Evolutionary conservation across 2,888 invertebrate genomes (phyloP), one percentile per base, ranked within the genome.

Genomic region (Altica lythri): DNA sequence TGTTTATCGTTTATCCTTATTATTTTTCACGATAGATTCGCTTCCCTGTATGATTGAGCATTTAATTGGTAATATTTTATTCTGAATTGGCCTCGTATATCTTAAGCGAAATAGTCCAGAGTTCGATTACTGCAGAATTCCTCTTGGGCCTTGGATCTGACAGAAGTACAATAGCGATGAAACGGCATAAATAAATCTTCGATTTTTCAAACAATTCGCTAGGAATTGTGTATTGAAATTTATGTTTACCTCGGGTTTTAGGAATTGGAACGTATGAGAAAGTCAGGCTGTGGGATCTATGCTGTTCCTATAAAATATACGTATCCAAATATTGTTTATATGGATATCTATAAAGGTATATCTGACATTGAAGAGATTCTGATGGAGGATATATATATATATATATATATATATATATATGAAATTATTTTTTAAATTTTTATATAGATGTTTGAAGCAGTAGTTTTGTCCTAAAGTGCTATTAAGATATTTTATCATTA

Each of bases 141-240:
- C 53, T 51, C 57, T 35, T 46, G 46, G 43, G 48, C 30, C 51
- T 57, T 61, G 57, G 46, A 50, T 49, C 40, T 61, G 61, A 61
- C 61, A 61, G 58, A 55, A 46, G 58, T 59, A 60, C 60, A 59
- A 61, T 61, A 55, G 59, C 55, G 50, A 55, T 54, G 50, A 55
- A 63, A 60, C 44, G 57, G 53, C 59, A 57, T 57, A 61, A 61
- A 63, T 63, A 61, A 58, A 61, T 61, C 60, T 54, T 59, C 54
- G 61, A 61, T 58, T 61, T 63, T 61, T 61, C 58, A 52, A 59
- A 51, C 59, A 49, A 51, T 60, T 53, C 57, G 29, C 32, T 19
- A 37, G 55, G 55, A 60, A 55, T 65, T 61, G 58, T 61, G 55
- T 55, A 53, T 55, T 55, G 57, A 63, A 61, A 65, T 62, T 57